A percentile compares a stretch with the other conserved stretches of the same genome.
phyloP scores from a whole-genome alignment of 1,140 invertebrate species.

The Zaprionus inermis region DNA sequence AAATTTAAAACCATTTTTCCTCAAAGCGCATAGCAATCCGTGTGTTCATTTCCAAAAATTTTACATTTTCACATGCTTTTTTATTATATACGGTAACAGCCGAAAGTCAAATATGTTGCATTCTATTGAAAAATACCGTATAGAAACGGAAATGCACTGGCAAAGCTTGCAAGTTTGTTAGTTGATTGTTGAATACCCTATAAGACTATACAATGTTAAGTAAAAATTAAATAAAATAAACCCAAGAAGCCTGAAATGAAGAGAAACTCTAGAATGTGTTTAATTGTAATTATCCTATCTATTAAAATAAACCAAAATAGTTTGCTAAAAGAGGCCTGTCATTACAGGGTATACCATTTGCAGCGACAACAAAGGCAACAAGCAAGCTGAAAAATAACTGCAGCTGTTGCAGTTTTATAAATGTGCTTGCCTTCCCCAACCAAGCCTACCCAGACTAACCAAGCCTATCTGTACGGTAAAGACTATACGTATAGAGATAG shows the following conservation, averaged over 20 bases:
- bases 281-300: too few relatives aligned
- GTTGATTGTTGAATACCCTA: conserved; percentile 5
- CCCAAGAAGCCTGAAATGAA: too few relatives aligned
- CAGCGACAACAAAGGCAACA: conserved; percentile 54
- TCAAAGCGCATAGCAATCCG: not conserved
- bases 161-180: not conserved
- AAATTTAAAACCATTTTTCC: not conserved
- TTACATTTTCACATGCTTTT: conserved; percentile 10
- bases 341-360: conserved; percentile 33
- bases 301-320: too few relatives aligned
- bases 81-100: conserved; percentile 31
- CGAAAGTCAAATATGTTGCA: conserved; percentile 62
- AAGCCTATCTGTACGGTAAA: conserved; percentile 13
- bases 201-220: too few relatives aligned
- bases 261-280: too few relatives aligned
- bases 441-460: conserved; percentile 18
- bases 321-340: too few relatives aligned
- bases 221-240: not conserved
- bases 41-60: conserved; percentile 44
- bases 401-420: conserved; percentile 81
- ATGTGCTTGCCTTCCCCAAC: conserved; percentile 51
- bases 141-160: not conserved
- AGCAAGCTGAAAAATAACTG: conserved; percentile 76
- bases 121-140: conserved; percentile 29
- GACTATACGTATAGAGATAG: conserved; percentile 15